Evolutionary conservation across 2,113 vertebrate species (phyloP).

Genomic region (Echinops telfairi): DNA sequence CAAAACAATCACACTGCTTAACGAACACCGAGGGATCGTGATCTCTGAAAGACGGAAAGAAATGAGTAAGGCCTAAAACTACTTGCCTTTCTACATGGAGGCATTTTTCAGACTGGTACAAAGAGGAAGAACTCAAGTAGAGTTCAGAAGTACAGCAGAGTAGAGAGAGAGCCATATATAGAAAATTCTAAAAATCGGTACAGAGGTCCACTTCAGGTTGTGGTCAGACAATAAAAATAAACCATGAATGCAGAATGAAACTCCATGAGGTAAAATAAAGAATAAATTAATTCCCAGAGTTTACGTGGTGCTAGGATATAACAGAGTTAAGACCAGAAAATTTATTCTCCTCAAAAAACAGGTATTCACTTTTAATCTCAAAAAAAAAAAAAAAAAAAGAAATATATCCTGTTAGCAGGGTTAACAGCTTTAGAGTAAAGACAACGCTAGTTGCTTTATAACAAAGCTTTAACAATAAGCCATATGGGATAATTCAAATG

Average conservation of each 20-base stretch:
- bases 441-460: not conserved
- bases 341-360: too few relatives aligned
- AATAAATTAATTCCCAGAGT: not conserved
- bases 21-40: not conserved
- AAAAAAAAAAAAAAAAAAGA: too few relatives aligned
- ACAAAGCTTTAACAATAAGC: not conserved
- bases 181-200: constrained; percentile 45
- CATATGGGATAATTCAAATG: not conserved
- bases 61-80: not conserved
- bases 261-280: not conserved
- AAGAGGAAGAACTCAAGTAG: not conserved
- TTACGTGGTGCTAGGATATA: not conserved
- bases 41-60: not conserved
- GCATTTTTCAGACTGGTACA: not conserved
- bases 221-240: too few relatives aligned
- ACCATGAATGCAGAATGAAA: too few relatives aligned
- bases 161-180: not conserved
- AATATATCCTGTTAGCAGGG: too few relatives aligned
- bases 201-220: too few relatives aligned
- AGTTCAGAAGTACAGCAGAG: not conserved
- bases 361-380: not conserved
- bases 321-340: too few relatives aligned
- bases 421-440: not conserved
- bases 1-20: not conserved
- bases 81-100: not conserved